These are phyloP conservation scores for Myrmophylax atrothorax DNA, from an alignment of 2,113 vertebrate genomes.

Conservation along the genomic window DNA sequence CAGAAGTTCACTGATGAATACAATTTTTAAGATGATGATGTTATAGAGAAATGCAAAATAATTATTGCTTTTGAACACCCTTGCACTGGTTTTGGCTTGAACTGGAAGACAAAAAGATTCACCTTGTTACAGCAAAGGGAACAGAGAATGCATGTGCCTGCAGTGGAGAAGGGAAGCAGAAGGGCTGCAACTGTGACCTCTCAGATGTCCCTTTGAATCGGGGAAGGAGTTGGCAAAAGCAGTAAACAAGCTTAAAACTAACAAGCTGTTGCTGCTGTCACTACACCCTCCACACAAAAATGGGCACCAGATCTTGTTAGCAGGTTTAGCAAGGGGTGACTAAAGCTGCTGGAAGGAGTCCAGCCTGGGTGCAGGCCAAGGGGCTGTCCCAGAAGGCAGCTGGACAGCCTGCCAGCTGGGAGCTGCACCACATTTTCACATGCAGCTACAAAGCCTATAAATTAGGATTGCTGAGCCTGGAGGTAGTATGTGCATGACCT, in stretches of 20 bases:
- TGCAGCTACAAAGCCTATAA: neutral
- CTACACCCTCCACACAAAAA: neutral
- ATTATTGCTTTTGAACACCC: neutral
- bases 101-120: neutral
- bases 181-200: neutral
- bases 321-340: slow-evolving; percentile 36
- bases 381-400: slow-evolving; percentile 26
- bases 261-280: slow-evolving; percentile 2
- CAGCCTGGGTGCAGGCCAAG: neutral
- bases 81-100: neutral
- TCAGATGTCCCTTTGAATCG: neutral
- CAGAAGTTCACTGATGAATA: neutral
- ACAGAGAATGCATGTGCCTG: neutral
- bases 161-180: neutral
- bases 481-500: neutral
- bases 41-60: neutral
- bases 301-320: slow-evolving; percentile 10
- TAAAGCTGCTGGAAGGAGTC: slow-evolving; percentile 35
- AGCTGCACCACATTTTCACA: neutral
- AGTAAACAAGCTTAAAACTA: neutral
- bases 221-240: neutral
- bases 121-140: neutral
- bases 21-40: neutral
- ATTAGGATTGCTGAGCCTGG: neutral
- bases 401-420: slow-evolving; percentile 46